Conservation (phyloP, 2,888 invertebrate species). For the Idaea biselata region DNA sequence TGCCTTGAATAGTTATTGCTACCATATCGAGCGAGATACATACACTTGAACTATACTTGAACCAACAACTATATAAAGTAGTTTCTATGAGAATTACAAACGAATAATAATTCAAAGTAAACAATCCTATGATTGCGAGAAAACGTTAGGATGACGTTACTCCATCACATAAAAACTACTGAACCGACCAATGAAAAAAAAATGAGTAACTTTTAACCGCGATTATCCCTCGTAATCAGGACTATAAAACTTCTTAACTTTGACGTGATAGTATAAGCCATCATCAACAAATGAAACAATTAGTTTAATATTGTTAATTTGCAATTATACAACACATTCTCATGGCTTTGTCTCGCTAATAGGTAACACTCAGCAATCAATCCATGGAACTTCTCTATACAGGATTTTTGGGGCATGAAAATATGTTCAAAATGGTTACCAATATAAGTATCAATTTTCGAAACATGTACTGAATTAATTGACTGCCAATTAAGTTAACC, state of each 20-base stretch:
- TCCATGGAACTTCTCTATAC: neutral
- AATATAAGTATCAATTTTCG: neutral
- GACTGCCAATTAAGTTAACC: too few species aligned
- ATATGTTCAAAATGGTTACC: neutral
- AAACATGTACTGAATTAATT: neutral
- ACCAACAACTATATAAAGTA: neutral
- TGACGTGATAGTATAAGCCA: slow-evolving; percentile 24
- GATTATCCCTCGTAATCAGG: too few species aligned
- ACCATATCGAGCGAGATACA: neutral
- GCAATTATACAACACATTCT: neutral
- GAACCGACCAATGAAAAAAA: too few species aligned
- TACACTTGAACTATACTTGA: neutral
- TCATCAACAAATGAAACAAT: slow-evolving; percentile 14
- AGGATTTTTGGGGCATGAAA: neutral
- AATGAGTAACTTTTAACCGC: too few species aligned
- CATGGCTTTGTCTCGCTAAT: neutral
- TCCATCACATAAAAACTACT: too few species aligned
- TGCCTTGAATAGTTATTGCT: slow-evolving; percentile 3
- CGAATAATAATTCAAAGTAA: too few species aligned
- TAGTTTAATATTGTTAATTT: slow-evolving; percentile 3
- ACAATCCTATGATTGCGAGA: too few species aligned
- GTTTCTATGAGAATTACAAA: neutral
- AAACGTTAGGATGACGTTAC: too few species aligned
- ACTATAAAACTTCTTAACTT: slow-evolving; percentile 22
- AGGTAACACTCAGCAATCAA: neutral